These are phyloP conservation scores for Neomonachus schauinslandi DNA, from an alignment of 2,113 vertebrate genomes.

Conservation along the genomic window DNA sequence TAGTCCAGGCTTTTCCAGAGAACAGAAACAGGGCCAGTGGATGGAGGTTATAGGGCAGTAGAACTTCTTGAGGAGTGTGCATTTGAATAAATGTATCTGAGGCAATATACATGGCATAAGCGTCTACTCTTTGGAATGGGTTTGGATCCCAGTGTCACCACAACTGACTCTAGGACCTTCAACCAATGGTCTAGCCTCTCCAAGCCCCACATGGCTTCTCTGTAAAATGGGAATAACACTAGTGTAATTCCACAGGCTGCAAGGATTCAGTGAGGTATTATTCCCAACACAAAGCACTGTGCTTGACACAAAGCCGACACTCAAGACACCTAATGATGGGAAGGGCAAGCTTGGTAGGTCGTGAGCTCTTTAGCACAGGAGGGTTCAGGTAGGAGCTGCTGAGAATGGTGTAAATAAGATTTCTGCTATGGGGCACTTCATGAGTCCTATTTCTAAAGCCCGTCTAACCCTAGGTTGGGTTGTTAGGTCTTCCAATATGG, in stretches of 20 bases:
- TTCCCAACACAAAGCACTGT: background rate
- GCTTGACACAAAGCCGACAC: background rate
- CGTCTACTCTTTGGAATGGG: background rate
- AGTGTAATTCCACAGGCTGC: background rate
- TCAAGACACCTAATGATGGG: background rate
- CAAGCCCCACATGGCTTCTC: background rate
- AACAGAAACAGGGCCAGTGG: background rate
- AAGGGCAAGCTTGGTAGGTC: background rate
- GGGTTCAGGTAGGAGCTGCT: background rate
- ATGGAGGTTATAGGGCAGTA: background rate
- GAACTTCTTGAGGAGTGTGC: background rate
- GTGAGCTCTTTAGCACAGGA: rapidly evolving
- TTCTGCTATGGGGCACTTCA: background rate
- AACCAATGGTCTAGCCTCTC: background rate
- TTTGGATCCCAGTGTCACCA: background rate
- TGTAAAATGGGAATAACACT: background rate
- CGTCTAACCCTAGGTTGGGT: background rate
- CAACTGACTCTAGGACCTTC: background rate
- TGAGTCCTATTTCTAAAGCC: background rate
- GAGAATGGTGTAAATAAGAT: background rate
- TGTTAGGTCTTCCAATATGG: background rate
- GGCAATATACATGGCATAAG: background rate
- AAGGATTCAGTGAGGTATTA: background rate
- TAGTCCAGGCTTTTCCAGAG: background rate
- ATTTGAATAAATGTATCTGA: background rate